Conservation (phyloP, 2,888 invertebrate species). For the Tenthredo scrophulariae region DNA sequence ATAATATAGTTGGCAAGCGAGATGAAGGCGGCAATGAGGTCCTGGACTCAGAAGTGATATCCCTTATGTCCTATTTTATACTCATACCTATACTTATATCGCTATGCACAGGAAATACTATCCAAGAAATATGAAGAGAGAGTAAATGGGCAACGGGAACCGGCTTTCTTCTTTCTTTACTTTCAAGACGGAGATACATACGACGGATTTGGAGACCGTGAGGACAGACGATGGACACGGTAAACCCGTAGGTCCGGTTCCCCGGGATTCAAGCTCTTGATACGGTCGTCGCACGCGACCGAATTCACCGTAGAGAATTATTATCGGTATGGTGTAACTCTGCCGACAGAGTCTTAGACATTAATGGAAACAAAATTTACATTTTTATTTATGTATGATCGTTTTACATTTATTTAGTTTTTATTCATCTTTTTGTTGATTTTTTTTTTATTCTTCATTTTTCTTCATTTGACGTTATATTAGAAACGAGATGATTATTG, state of each 20-base stretch:
- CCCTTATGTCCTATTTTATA: not conserved
- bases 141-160: conserved; percentile 17
- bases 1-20: not conserved
- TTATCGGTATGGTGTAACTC: conserved; percentile 27
- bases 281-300: conserved; percentile 49
- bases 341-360: not conserved
- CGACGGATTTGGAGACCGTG: conserved; percentile 46
- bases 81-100: not conserved
- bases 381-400: not conserved
- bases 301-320: conserved; percentile 36
- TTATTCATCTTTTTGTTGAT: not conserved
- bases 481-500: not conserved
- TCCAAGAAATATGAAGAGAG: not conserved
- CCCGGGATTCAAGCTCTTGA: conserved; percentile 6
- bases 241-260: conserved; percentile 52
- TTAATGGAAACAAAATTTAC: not conserved
- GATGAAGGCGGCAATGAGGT: not conserved
- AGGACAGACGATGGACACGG: conserved; percentile 43
- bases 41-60: not conserved
- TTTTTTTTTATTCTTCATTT: not conserved
- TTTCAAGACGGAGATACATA: not conserved
- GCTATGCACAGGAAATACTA: not conserved
- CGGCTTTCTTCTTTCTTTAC: not conserved
- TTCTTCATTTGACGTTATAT: not conserved
- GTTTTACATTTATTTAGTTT: not conserved